phyloP scores from a whole-genome alignment of 2,113 vertebrate genomes.

The Cinclus cinclus region DNA sequence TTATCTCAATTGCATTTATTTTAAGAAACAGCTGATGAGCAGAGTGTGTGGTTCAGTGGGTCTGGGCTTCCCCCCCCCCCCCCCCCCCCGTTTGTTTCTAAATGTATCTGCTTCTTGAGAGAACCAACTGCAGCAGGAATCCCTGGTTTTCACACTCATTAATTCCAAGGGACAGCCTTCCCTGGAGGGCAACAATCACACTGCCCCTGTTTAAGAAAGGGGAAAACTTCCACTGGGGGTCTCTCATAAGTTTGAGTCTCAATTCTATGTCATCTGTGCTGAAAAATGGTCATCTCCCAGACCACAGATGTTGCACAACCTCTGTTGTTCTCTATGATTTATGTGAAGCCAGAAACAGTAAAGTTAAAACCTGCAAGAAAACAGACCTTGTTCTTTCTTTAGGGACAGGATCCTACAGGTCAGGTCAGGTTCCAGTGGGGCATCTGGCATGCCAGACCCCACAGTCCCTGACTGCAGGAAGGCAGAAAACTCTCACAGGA shows the following conservation, averaged over 20 bases:
- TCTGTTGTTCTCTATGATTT: neutral
- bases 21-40: slow-evolving; percentile 7
- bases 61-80: no score
- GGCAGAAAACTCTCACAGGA: neutral
- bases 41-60: neutral
- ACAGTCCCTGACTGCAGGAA: neutral
- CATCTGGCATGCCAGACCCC: neutral
- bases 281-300: neutral
- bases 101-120: neutral
- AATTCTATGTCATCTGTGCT: neutral
- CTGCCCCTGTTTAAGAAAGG: neutral
- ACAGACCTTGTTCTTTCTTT: neutral
- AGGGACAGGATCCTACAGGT: neutral
- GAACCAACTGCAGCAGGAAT: neutral
- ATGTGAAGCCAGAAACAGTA: neutral
- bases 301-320: neutral
- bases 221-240: neutral
- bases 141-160: neutral
- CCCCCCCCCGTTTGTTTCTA: neutral
- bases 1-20: neutral
- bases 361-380: neutral
- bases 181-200: accelerated
- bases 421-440: neutral
- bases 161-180: neutral
- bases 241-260: neutral